Conservation (phyloP, 2,888 invertebrate species). For the Anthophora plumipes region DNA sequence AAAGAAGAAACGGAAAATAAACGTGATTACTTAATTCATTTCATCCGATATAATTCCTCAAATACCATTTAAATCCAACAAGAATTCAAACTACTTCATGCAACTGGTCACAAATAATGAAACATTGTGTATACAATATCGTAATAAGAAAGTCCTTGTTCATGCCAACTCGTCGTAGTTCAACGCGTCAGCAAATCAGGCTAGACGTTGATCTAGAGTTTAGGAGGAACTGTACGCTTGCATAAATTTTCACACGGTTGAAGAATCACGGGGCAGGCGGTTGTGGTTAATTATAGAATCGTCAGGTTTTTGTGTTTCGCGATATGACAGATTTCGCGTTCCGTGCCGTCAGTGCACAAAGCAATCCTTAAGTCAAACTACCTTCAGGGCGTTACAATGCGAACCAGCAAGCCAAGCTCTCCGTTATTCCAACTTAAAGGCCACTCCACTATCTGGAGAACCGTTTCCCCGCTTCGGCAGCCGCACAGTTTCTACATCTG, state of each 20-base stretch:
- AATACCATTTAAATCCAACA: background rate
- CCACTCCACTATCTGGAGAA: slow-evolving; percentile 55
- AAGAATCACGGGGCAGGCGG: background rate
- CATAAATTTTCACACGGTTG: slow-evolving; percentile 17
- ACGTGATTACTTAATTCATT: no score
- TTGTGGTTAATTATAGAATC: slow-evolving; percentile 55
- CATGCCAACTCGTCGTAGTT: background rate
- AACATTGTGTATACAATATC: background rate
- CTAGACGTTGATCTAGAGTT: slow-evolving; percentile 7
- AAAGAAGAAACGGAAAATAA: no score
- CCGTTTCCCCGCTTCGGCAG: slow-evolving; percentile 52
- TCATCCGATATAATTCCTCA: background rate
- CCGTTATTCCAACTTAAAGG: slow-evolving; percentile 60
- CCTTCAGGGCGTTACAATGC: slow-evolving; percentile 60
- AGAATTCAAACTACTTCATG: background rate
- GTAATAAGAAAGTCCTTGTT: slow-evolving; percentile 15
- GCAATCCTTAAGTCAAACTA: slow-evolving; percentile 63
- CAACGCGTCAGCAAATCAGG: background rate
- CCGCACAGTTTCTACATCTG: slow-evolving; percentile 55
- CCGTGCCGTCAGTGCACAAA: slow-evolving; percentile 56
- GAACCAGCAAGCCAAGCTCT: slow-evolving; percentile 52
- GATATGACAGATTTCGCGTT: slow-evolving; percentile 62
- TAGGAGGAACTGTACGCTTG: slow-evolving; percentile 9
- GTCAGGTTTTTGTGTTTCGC: slow-evolving; percentile 36
- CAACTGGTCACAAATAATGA: background rate